These are phyloP conservation scores for Allolobophora icterica DNA, from an alignment of 2,888 invertebrate species.

Conservation along the genomic window DNA sequence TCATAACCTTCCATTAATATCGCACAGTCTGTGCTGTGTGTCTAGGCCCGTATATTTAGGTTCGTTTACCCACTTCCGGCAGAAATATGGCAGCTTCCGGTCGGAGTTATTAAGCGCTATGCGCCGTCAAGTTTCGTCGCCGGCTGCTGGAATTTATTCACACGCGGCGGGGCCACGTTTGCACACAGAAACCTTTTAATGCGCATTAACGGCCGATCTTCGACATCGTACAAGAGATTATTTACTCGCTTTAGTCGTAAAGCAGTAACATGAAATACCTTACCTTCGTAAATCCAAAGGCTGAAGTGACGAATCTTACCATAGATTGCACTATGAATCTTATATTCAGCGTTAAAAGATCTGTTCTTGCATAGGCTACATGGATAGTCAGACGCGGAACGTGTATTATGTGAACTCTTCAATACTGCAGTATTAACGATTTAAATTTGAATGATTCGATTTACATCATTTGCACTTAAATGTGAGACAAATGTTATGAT, in stretches of 20 bases:
- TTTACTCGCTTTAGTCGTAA: not conserved
- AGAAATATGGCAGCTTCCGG: not conserved
- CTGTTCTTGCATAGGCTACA: too few relatives aligned
- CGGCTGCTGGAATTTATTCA: not conserved
- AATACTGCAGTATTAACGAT: too few relatives aligned
- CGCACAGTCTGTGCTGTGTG: not conserved
- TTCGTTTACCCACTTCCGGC: not conserved
- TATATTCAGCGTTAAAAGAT: too few relatives aligned
- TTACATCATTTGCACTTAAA: too few relatives aligned
- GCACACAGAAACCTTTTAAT: not conserved
- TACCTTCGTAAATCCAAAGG: not conserved
- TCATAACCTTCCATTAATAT: not conserved
- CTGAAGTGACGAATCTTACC: too few relatives aligned
- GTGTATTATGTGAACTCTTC: too few relatives aligned
- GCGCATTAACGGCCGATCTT: not conserved
- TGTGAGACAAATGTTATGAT: too few relatives aligned
- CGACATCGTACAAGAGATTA: too few relatives aligned
- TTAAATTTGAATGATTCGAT: too few relatives aligned
- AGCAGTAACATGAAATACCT: not conserved
- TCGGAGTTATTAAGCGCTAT: not conserved
- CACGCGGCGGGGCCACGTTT: not conserved
- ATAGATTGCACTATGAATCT: too few relatives aligned
- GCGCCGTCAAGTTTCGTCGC: conserved; percentile 10
- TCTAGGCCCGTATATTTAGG: not conserved
- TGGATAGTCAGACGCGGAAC: too few relatives aligned